Percentiles rank a stretch among this genome's conserved stretches.
These are phyloP conservation scores for Euzetes globulus DNA, from an alignment of 2,888 invertebrate species.

Conservation along the genomic window DNA sequence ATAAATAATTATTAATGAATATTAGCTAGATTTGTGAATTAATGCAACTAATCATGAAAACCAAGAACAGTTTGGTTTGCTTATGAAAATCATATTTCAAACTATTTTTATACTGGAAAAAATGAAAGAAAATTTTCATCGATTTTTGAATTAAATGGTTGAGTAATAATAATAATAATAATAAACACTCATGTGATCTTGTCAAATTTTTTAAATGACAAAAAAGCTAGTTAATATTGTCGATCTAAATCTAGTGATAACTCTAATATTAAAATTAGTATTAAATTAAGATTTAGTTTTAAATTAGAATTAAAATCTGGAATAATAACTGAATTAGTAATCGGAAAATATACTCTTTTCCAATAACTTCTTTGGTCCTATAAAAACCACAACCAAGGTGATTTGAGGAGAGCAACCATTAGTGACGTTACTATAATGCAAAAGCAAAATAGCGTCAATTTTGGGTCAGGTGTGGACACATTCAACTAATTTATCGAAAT, in stretches of 20 bases:
- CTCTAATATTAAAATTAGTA: background rate
- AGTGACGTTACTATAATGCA: conserved; percentile 22
- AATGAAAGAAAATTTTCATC: too few species aligned
- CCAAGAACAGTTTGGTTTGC: background rate
- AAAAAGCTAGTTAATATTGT: too few species aligned
- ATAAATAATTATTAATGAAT: background rate
- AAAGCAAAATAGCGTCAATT: background rate
- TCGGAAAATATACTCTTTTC: background rate
- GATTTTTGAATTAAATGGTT: too few species aligned
- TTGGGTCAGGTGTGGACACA: background rate
- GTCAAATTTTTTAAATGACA: too few species aligned
- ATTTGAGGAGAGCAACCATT: conserved; percentile 5
- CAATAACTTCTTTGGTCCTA: background rate
- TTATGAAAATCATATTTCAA: too few species aligned
- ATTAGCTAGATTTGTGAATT: background rate
- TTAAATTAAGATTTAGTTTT: background rate
- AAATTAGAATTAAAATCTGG: background rate
- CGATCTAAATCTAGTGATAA: background rate
- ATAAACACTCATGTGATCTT: too few species aligned
- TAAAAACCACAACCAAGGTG: background rate
- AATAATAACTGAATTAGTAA: background rate
- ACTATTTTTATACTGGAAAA: too few species aligned
- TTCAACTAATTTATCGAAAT: too few species aligned
- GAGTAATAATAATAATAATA: too few species aligned
- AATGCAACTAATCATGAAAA: background rate